Conservation (phyloP, 2,113 vertebrate genomes). For the Choloepus hoffmanni region DNA sequence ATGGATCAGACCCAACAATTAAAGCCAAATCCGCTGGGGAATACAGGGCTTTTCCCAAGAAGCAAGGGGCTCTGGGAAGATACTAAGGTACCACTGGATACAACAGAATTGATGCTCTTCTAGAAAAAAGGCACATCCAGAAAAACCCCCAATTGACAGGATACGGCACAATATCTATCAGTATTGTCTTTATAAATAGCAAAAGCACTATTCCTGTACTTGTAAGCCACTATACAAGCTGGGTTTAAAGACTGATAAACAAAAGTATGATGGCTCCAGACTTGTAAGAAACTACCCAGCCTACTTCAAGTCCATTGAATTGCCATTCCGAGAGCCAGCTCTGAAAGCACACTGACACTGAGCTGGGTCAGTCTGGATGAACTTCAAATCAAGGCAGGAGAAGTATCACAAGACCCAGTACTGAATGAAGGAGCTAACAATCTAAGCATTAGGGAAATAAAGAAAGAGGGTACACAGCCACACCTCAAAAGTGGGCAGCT, state of each 20-base stretch:
- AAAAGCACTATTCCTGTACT: conserved; percentile 44
- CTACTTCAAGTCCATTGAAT: conserved; percentile 6
- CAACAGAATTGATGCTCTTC: neutral
- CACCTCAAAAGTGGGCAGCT: neutral
- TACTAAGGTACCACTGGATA: neutral
- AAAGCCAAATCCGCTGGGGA: neutral
- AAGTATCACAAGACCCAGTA: neutral
- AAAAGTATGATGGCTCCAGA: conserved; percentile 11
- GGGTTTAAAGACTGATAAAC: conserved; percentile 56
- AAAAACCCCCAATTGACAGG: conserved; percentile 18
- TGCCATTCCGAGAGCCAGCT: neutral
- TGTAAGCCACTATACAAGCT: neutral
- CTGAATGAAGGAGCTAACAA: neutral
- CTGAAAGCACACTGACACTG: neutral
- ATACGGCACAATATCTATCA: conserved; percentile 26
- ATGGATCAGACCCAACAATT: conserved; percentile 33
- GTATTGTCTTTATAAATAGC: neutral
- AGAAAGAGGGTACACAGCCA: neutral
- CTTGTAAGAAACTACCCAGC: conserved; percentile 37
- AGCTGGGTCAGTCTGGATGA: neutral
- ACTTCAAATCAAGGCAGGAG: neutral
- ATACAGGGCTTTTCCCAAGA: conserved; percentile 26
- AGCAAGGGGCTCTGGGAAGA: conserved; percentile 18
- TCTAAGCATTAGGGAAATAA: neutral
- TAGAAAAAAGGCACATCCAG: neutral